phyloP scores from a whole-genome alignment of 2,113 vertebrate genomes.

The Motacilla tschutschensis region DNA sequence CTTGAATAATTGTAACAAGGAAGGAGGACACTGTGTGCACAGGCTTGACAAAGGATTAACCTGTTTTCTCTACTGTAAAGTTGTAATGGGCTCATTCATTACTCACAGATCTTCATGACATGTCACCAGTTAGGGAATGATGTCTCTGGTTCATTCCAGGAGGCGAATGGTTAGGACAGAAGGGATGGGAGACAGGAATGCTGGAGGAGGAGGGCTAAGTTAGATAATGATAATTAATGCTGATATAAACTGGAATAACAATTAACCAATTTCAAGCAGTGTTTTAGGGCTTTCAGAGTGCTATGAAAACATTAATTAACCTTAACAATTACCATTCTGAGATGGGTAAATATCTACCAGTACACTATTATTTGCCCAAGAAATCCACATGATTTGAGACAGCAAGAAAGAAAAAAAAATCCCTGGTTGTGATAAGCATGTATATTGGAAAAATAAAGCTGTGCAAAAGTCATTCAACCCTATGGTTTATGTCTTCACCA shows the following conservation, averaged over 20 bases:
- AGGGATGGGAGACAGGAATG: neutral
- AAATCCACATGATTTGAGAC: neutral
- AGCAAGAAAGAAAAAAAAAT: neutral
- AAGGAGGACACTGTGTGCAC: slow-evolving; percentile 34
- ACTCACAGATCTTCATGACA: slow-evolving; percentile 41
- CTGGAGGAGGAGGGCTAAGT: neutral
- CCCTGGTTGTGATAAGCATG: too few species aligned
- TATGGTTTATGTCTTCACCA: neutral
- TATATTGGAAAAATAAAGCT: neutral
- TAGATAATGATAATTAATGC: neutral
- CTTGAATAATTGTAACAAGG: slow-evolving; percentile 65
- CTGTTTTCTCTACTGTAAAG: slow-evolving; percentile 55
- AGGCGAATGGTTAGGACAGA: neutral
- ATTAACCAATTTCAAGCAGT: neutral
- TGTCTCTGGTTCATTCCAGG: neutral
- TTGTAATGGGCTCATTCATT: slow-evolving; percentile 67
- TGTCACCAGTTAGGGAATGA: neutral
- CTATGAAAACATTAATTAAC: neutral
- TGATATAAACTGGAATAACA: neutral
- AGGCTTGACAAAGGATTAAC: slow-evolving; percentile 65
- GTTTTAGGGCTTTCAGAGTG: neutral
- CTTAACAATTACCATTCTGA: neutral
- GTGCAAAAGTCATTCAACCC: neutral
- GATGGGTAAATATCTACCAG: neutral
- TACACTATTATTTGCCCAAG: neutral